Evolutionary conservation across 2,888 invertebrate species (phyloP).

Genomic region (Hedychridium roseum): DNA sequence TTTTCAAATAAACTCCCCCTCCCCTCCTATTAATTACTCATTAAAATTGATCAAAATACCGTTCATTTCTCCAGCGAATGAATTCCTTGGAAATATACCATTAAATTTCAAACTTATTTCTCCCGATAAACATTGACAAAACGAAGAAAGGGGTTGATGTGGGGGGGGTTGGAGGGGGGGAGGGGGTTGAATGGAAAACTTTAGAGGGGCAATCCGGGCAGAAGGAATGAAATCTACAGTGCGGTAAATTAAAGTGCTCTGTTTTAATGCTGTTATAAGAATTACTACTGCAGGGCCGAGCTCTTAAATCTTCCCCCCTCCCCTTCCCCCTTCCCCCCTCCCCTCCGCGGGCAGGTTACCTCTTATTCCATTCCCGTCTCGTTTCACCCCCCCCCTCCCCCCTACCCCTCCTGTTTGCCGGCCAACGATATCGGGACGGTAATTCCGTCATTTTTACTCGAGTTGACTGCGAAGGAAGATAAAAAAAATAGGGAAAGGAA

Average conservation of each 20-base stretch:
- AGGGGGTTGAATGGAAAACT: conserved; percentile 18
- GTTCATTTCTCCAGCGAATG: too few relatives aligned
- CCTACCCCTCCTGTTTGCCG: not conserved
- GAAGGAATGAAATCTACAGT: conserved; percentile 59
- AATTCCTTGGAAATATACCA: too few relatives aligned
- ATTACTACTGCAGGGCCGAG: conserved; percentile 35
- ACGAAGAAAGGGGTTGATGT: too few relatives aligned
- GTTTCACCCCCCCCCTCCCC: conserved; percentile 1
- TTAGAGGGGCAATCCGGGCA: too few relatives aligned
- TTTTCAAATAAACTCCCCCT: too few relatives aligned
- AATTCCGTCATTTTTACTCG: not conserved
- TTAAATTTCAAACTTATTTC: too few relatives aligned
- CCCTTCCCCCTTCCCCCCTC: not conserved
- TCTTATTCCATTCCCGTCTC: not conserved
- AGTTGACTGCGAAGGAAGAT: too few relatives aligned
- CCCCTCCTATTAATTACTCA: too few relatives aligned
- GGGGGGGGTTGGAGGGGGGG: conserved; percentile 13
- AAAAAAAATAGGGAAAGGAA: too few relatives aligned
- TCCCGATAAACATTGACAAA: too few relatives aligned
- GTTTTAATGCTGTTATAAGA: conserved; percentile 58
- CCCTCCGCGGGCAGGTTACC: not conserved
- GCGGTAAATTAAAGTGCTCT: conserved; percentile 61
- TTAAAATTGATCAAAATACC: too few relatives aligned
- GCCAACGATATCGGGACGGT: not conserved
- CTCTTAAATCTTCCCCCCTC: conserved; percentile 15